Conservation (phyloP, 2,797 vertebrate genomes). For the Leptodactylus fallax region DNA sequence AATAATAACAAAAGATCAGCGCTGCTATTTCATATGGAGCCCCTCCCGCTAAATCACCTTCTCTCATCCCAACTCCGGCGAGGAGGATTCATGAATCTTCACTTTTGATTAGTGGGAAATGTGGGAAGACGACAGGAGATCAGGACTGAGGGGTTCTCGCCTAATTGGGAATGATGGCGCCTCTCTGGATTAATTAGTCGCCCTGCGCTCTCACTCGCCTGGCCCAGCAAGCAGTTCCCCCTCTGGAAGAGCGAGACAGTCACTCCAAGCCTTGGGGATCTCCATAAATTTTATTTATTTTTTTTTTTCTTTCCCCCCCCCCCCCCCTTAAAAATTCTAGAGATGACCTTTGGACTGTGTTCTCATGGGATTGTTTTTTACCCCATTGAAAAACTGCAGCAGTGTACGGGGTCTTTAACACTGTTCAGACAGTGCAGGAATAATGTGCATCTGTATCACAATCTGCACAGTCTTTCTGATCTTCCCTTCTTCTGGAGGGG, state of each 20-base stretch:
- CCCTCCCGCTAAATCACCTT: not conserved
- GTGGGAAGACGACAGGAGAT: constrained; percentile 55
- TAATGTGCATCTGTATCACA: not conserved
- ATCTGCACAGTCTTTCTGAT: not conserved
- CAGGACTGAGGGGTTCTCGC: constrained; percentile 73
- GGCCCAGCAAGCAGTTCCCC: constrained; percentile 78
- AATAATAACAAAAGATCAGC: constrained; percentile 55
- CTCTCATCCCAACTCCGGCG: not conserved
- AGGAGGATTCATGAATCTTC: constrained; percentile 45
- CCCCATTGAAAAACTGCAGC: too few relatives aligned
- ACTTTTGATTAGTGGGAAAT: constrained; percentile 63
- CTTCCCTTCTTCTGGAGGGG: too few relatives aligned
- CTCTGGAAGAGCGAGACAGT: too few relatives aligned
- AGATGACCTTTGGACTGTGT: not conserved
- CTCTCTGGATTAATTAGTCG: constrained; percentile 77
- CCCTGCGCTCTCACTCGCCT: constrained; percentile 74
- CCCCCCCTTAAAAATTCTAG: not conserved
- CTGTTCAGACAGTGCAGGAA: not conserved
- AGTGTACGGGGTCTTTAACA: too few relatives aligned
- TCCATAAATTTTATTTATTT: too few relatives aligned
- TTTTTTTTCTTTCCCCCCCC: too few relatives aligned
- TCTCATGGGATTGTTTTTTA: not conserved
- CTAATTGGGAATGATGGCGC: too few relatives aligned
- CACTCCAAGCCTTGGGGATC: constrained; percentile 72
- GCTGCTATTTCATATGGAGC: not conserved